Evolutionary conservation across 2,888 invertebrate genomes (phyloP), one percentile per base, ranked within the genome.

Genomic region (Diabrotica balteata): DNA sequence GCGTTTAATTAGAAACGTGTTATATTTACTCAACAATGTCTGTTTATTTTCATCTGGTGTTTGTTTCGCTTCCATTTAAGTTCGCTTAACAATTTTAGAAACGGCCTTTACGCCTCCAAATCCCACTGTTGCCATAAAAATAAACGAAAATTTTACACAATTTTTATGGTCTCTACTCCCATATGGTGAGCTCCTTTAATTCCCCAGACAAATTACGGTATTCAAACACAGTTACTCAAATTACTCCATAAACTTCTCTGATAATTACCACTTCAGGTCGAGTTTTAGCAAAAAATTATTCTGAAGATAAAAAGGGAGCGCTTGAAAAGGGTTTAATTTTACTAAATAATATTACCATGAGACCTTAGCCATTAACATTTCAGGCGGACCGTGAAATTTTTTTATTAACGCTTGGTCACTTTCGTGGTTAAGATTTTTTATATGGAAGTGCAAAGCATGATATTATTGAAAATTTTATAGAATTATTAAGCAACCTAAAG

Each of bases 271-370:
- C 55, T 66, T 63, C 45, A 55, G 59, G 49, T 50, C 55, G 66
- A 63, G 62, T 58, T 66, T 66, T 59, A 59, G 55, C 49, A 59
- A 62, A 69, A 69, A 63, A 66, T 66, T 66, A 68, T 64, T 68
- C 60, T 60, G 54, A 68, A 68, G 68, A 64, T 68, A 68, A 68
- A 68, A 61, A 32, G 32, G 32, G 32, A 32, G 32, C 5, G 32
- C 32, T 32, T 5, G 32, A 32, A 32, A 32, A 32, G 32, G 32
- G 32, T 4, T 32, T 32, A 32, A 32, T 32, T 32, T 32, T 5
- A 32, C 32, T 32, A 32, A 32, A 32, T 32, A 32, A 32, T 32
- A 32, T 32, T 32, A 32, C 32, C 32, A 32, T 32, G 32, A 32
- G 32, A 32, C 32, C 5, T 32, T 32, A 32, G 4, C 32, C 32